Percentiles rank a stretch among this genome's conserved stretches.
These are phyloP conservation scores for Sclerodermus sp. DNA, from an alignment of 2,888 invertebrate species.

Conservation along the genomic window DNA sequence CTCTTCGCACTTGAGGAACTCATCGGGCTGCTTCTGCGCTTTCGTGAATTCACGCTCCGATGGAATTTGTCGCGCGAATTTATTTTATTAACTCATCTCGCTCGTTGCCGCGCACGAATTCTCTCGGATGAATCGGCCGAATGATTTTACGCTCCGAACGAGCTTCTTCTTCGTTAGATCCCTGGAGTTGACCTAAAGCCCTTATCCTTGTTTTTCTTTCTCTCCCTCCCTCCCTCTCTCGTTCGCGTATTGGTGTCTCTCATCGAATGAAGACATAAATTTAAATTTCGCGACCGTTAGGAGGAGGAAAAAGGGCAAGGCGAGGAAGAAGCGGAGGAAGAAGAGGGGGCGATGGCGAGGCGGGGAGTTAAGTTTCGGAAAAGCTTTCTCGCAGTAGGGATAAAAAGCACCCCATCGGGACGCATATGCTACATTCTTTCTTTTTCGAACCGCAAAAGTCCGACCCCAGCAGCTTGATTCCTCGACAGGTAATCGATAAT, in stretches of 20 bases:
- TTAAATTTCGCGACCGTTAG: no score
- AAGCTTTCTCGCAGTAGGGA: conserved; percentile 36
- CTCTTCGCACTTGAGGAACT: conserved; percentile 14
- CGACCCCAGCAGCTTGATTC: conserved; percentile 30
- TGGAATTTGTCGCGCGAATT: background rate
- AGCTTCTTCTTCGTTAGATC: no score
- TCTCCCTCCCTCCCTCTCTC: conserved; percentile 17
- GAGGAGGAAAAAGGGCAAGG: background rate
- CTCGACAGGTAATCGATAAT: conserved; percentile 44
- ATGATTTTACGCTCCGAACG: no score
- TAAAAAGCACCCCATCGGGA: conserved; percentile 38
- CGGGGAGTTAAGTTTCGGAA: conserved; percentile 26
- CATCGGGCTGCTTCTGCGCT: background rate
- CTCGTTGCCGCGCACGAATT: background rate
- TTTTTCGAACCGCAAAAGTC: conserved; percentile 28
- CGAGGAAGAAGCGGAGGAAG: background rate
- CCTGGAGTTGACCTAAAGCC: no score
- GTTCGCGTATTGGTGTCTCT: conserved; percentile 1
- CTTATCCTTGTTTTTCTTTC: conserved; percentile 15
- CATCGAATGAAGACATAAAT: background rate
- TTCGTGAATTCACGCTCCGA: background rate
- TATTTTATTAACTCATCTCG: conserved; percentile 5
- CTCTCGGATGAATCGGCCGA: no score
- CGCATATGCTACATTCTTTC: conserved; percentile 36
- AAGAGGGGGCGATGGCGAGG: conserved; percentile 8